Evolutionary conservation across 2,797 vertebrate genomes (phyloP).

Genomic region (Thunnus albacares): DNA sequence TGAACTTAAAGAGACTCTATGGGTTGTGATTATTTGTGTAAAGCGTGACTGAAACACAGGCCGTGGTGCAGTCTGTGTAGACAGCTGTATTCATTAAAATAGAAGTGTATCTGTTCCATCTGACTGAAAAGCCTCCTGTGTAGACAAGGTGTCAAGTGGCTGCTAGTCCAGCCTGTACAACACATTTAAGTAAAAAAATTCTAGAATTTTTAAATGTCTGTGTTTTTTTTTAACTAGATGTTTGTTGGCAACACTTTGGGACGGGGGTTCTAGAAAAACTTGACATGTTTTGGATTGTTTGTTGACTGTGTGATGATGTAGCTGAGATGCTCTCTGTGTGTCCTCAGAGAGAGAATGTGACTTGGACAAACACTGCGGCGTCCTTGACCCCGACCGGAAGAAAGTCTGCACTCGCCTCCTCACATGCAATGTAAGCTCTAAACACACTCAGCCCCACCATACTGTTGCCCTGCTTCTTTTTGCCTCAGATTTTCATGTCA

Average conservation of each 20-base stretch:
- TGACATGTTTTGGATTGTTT: not conserved
- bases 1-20: not conserved
- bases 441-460: not conserved
- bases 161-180: not conserved
- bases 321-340: conserved; percentile 53
- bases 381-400: conserved; percentile 93
- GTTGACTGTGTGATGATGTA: conserved; percentile 9
- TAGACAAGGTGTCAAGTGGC: not conserved
- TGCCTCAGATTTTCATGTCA: not conserved
- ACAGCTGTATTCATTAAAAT: not conserved
- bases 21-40: not conserved
- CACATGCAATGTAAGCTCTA: conserved; percentile 92
- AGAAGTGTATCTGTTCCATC: too few species aligned
- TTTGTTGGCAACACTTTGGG: not conserved
- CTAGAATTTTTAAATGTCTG: not conserved
- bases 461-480: not conserved
- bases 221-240: not conserved
- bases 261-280: not conserved
- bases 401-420: conserved; percentile 94
- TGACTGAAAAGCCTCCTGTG: not conserved
- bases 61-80: not conserved
- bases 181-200: not conserved
- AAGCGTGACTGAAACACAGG: not conserved
- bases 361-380: conserved; percentile 95
- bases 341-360: conserved; percentile 92